Percentiles rank a stretch among this genome's conserved stretches.
Conservation (phyloP, 2,113 vertebrate species). For the Arvicanthis niloticus region DNA sequence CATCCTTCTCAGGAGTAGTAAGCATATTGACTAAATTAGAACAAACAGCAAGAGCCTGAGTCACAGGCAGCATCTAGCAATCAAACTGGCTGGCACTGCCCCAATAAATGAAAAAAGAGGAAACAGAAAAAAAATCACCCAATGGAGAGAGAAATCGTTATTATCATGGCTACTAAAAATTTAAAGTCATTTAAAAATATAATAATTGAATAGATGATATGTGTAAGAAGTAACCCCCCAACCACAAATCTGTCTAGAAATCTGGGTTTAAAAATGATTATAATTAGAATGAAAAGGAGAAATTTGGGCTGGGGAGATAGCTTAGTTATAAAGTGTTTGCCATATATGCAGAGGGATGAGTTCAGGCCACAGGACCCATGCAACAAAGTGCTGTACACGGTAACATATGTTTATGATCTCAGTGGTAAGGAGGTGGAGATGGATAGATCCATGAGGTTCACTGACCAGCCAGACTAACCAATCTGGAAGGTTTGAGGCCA, state of each 20-base stretch:
- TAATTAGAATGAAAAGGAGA: background rate
- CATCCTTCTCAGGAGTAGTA: background rate
- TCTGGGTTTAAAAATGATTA: background rate
- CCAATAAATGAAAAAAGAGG: background rate
- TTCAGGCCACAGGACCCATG: background rate
- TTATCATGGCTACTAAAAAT: background rate
- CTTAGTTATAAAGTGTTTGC: background rate
- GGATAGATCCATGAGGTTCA: background rate
- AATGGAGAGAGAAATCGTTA: background rate
- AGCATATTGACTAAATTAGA: constrained; percentile 45
- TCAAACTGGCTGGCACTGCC: background rate
- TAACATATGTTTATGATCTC: background rate
- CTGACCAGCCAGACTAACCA: background rate
- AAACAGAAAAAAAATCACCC: background rate
- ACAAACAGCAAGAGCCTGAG: background rate
- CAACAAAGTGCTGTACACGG: too few relatives aligned
- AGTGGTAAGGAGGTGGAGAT: too few relatives aligned
- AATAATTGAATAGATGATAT: background rate
- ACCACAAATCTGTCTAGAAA: background rate
- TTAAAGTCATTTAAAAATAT: background rate
- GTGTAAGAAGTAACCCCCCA: background rate
- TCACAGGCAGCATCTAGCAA: background rate
- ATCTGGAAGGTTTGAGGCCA: background rate
- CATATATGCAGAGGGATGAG: background rate
- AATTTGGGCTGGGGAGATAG: background rate